A percentile compares a stretch with the other conserved stretches of the same genome.
Evolutionary conservation across 1,140 invertebrate genomes (phyloP).

Genomic region (Drosophila elegans): DNA sequence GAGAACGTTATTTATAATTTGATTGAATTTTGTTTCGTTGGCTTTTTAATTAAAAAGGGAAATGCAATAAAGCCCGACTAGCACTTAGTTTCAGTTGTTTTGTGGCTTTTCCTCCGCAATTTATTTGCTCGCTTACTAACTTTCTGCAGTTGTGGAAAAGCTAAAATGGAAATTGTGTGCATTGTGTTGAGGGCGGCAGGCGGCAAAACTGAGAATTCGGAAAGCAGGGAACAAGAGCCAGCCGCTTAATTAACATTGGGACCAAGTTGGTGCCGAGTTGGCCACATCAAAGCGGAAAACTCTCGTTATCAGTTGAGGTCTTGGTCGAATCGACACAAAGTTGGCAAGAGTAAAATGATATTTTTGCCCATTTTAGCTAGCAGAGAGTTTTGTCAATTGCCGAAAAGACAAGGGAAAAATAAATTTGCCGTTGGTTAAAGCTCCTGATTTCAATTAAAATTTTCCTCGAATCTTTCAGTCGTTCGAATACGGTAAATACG

Average conservation of each 20-base stretch:
- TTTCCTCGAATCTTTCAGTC: neutral
- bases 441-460: neutral
- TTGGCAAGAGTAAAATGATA: neutral
- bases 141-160: conserved; percentile 11
- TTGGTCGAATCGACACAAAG: neutral
- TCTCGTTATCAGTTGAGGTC: conserved; percentile 4
- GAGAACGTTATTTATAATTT: conserved; percentile 12
- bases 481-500: no score
- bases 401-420: neutral
- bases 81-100: conserved; percentile 15
- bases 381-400: neutral
- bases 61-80: conserved; percentile 12
- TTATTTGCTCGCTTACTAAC: conserved; percentile 22
- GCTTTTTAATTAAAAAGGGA: conserved; percentile 49
- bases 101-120: conserved; percentile 34
- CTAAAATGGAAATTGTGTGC: conserved; percentile 35
- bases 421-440: neutral
- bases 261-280: conserved; percentile 2
- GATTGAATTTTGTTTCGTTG: conserved; percentile 12
- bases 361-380: neutral
- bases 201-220: neutral
- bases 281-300: neutral
- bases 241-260: conserved; percentile 24
- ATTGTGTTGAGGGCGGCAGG: conserved; percentile 18
- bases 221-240: conserved; percentile 2